Evolutionary conservation across 2,113 vertebrate species (phyloP).

Genomic region (Oenanthe melanoleuca): DNA sequence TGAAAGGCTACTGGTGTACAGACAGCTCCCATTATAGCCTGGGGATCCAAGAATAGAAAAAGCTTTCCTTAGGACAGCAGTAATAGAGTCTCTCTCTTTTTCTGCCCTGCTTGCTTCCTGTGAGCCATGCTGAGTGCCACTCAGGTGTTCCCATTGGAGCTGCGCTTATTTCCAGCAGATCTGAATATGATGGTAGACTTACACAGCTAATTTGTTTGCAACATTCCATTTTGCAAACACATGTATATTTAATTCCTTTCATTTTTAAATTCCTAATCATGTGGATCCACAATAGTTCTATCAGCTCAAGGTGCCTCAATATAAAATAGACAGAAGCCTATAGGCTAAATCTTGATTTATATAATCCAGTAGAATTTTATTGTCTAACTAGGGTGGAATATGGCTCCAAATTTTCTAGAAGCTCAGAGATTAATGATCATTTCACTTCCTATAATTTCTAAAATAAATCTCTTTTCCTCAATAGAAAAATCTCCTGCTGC

Average conservation of each 20-base stretch:
- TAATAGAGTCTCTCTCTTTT: neutral
- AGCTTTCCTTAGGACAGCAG: neutral
- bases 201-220: neutral
- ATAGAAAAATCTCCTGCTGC: neutral
- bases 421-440: neutral
- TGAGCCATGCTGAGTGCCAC: neutral
- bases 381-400: neutral
- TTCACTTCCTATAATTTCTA: neutral
- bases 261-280: neutral
- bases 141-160: neutral
- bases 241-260: neutral
- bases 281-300: neutral
- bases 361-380: neutral
- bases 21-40: neutral
- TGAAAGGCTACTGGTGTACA: neutral
- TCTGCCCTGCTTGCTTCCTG: neutral
- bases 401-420: neutral
- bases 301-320: neutral
- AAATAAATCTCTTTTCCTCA: neutral
- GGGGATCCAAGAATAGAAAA: neutral
- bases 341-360: neutral
- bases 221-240: neutral
- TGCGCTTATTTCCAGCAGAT: neutral
- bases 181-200: neutral
- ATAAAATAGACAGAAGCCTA: neutral